Base-by-base conservation (phyloP, 2,797 vertebrate species). In the Staurois parvus region DNA sequence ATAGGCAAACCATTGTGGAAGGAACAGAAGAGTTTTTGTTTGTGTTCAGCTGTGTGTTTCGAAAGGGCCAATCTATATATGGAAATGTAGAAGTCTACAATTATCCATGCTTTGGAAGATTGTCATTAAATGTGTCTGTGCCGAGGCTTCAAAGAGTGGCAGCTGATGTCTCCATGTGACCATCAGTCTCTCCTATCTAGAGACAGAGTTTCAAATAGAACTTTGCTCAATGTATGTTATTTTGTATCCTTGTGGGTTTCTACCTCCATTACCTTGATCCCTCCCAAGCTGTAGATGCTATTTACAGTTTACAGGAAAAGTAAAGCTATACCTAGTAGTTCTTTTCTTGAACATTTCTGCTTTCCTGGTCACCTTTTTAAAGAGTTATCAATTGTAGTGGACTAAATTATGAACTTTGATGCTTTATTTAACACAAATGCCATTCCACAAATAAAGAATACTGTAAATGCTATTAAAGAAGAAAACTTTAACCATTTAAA, bases 1-100 rank as follows among this genome's bases (percentile, higher is more conserved):
- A 85, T 85, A 81, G 84, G 34, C n/a, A 26, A 85, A 62, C 32
- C 45, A 76, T 81, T 76, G 67, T 72, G 83, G 62, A 79, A 64
- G 11, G 37, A 64, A 81, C 76, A 81, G 74, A 81, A 32, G 79
- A 75, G 34, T 40, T 48, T 45, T 80, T 68, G 79, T 80, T 74
- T 69, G 32, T 42, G 72, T 19, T 74, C 70, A 69, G 72, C 42
- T 81, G 72, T 59, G 32, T 29, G 72, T 8, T 32, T 30, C 42
- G 68, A 79, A 84, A 76, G 15, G 72, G 45, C 62, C 64, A 76
- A 28, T 81, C 42, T 86, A 86, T 86, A 82, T 45, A 66, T 72
- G 72, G 73, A 81, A 32, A 75, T 74, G 15, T 48, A 42, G 24
- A 56, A 81, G 48, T 19, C 72, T 70, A 28, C 79, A 86, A 86